These are phyloP conservation scores for Cyaniris semiargus DNA, from an alignment of 2,888 invertebrate species.

Conservation along the genomic window DNA sequence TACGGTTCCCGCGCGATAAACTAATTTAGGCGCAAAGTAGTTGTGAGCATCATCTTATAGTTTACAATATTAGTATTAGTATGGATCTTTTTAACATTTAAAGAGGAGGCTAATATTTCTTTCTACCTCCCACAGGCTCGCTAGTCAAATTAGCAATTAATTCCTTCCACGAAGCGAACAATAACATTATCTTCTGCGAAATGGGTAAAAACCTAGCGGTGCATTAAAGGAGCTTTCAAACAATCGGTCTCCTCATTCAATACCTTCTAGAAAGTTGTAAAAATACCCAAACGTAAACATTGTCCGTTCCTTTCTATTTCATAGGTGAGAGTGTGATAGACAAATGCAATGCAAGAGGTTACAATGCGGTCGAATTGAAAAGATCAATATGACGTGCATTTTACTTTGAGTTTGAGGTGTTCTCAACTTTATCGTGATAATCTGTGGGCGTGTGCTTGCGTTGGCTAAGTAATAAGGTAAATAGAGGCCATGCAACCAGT, in stretches of 20 bases:
- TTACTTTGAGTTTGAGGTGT: conserved; percentile 48
- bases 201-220: background rate
- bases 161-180: conserved; percentile 16
- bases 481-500: conserved; percentile 58
- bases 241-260: conserved; percentile 26
- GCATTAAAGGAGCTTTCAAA: conserved; percentile 20
- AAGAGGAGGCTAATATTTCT: background rate
- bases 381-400: conserved; percentile 46
- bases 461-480: conserved; percentile 72
- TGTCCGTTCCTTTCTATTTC: conserved; percentile 36
- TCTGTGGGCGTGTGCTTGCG: conserved; percentile 65
- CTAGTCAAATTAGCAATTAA: conserved; percentile 6
- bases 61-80: too few species aligned
- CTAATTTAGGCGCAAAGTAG: too few species aligned
- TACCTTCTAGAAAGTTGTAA: conserved; percentile 40
- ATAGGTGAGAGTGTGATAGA: conserved; percentile 46
- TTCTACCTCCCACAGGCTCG: background rate
- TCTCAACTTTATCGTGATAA: conserved; percentile 51
- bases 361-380: conserved; percentile 49
- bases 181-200: conserved; percentile 15
- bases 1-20: too few species aligned
- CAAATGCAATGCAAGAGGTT: conserved; percentile 44
- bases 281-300: conserved; percentile 39
- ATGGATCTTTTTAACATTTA: background rate
- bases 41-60: too few species aligned